Conservation (phyloP, 2,113 vertebrate species). For the Aleadryas rufinucha region DNA sequence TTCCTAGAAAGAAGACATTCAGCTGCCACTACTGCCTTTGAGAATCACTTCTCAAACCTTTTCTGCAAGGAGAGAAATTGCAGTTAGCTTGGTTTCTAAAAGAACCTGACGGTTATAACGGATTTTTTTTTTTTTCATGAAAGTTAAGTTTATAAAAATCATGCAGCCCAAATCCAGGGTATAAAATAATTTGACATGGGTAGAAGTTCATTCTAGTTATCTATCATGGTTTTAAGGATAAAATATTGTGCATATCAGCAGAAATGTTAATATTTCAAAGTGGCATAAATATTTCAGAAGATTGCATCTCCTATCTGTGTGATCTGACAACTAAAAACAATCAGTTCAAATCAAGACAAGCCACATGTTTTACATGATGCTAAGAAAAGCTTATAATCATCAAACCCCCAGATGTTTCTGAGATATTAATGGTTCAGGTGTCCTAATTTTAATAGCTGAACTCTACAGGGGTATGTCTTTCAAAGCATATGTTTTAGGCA, state of each 20-base stretch:
- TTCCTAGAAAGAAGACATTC: background rate
- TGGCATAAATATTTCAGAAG: background rate
- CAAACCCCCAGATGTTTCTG: background rate
- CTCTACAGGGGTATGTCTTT: background rate
- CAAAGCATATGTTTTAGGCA: background rate
- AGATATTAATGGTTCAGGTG: background rate
- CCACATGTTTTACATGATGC: background rate
- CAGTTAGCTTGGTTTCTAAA: background rate
- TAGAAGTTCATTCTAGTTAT: background rate
- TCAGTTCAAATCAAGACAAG: background rate
- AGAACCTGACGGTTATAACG: background rate
- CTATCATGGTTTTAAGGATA: background rate
- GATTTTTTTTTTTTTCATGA: background rate
- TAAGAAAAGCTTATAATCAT: background rate
- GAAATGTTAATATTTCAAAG: background rate
- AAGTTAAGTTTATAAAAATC: background rate
- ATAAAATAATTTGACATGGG: background rate
- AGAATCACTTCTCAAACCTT: background rate
- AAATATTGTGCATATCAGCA: background rate
- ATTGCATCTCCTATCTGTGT: background rate
- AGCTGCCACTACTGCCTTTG: background rate
- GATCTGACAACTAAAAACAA: background rate
- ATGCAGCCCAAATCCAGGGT: background rate
- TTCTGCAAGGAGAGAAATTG: background rate
- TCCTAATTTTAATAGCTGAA: background rate